Evolutionary conservation across 2,797 vertebrate species (phyloP).

Genomic region (Crotalus adamanteus): DNA sequence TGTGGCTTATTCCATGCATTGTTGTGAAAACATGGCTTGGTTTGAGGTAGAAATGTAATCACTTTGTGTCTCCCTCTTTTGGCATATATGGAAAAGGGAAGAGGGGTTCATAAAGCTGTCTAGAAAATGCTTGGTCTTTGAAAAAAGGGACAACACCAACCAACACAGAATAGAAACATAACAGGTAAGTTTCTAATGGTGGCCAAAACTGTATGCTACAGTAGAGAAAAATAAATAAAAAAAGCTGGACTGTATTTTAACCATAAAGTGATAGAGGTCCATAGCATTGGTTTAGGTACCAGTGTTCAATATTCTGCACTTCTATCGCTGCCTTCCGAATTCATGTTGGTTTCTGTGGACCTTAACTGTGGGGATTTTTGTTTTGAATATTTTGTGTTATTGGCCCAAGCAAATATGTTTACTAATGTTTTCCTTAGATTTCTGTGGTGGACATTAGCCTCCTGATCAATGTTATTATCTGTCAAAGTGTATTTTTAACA

Average conservation of each 20-base stretch:
- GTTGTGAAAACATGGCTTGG: not conserved
- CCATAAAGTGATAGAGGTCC: not conserved
- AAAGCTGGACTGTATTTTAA: constrained; percentile 16
- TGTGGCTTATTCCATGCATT: not conserved
- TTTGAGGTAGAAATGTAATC: not conserved
- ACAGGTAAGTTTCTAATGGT: constrained; percentile 21
- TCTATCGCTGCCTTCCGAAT: constrained; percentile 16
- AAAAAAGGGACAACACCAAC: constrained; percentile 21
- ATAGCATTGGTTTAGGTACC: constrained; percentile 21
- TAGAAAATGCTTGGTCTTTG: not conserved
- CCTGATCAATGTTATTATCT: constrained; percentile 78
- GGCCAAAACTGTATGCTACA: not conserved
- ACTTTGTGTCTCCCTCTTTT: not conserved
- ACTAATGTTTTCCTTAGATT: constrained; percentile 76
- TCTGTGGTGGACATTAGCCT: constrained; percentile 74
- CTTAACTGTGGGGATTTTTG: constrained; percentile 53
- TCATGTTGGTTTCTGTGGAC: constrained; percentile 57
- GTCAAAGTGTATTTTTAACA: constrained; percentile 77
- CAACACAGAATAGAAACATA: constrained; percentile 23
- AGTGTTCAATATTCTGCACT: not conserved
- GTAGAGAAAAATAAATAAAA: constrained; percentile 22
- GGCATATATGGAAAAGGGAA: not conserved
- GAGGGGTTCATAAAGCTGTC: not conserved
- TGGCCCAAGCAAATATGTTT: constrained; percentile 76
- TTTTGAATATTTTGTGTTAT: constrained; percentile 70